Percentiles rank a stretch among this genome's conserved stretches.
Conservation (phyloP, 2,113 vertebrate species). For the Hyperopisus bebe region DNA sequence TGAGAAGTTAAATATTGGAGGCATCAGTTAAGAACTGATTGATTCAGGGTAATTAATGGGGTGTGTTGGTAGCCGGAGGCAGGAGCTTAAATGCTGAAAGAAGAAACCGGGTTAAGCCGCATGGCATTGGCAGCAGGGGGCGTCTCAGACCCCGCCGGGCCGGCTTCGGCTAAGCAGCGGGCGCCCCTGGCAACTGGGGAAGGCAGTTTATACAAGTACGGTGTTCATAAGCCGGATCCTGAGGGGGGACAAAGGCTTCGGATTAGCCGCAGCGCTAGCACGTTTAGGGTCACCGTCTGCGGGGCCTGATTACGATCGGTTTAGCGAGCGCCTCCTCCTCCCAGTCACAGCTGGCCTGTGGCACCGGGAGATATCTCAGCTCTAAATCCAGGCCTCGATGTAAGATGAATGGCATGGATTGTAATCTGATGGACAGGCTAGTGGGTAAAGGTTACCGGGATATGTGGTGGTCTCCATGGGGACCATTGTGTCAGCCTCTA, state of each 20-base stretch:
- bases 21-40: neutral
- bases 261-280: neutral
- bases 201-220: neutral
- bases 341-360: neutral
- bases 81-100: neutral
- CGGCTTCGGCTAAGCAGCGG: neutral
- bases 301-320: neutral
- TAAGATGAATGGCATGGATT: neutral
- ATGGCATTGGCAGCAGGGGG: neutral
- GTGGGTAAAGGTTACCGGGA: neutral
- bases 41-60: neutral
- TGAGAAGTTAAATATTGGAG: neutral
- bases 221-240: neutral
- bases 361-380: neutral
- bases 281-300: neutral
- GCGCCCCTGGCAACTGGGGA: neutral
- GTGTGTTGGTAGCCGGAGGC: neutral
- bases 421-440: neutral
- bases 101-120: neutral
- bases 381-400: neutral
- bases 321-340: neutral
- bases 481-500: neutral
- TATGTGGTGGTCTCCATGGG: neutral
- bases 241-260: neutral
- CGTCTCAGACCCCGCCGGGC: neutral